A percentile compares a stretch with the other conserved stretches of the same genome.
Conservation (phyloP, 2,113 vertebrate species). For the Cephalopterus ornatus region DNA sequence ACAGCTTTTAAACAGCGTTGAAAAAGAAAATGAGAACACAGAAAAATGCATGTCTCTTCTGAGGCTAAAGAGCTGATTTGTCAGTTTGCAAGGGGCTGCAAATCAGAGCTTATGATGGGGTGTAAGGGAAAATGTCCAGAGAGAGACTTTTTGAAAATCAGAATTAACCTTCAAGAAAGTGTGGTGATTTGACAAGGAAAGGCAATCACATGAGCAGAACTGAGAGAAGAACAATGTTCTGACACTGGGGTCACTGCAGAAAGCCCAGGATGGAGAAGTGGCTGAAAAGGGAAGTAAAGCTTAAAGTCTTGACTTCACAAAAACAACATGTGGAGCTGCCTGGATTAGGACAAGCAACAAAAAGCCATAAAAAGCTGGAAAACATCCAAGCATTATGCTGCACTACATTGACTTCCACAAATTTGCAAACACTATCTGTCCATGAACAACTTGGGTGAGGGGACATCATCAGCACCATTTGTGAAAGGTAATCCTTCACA, state of each 20-base stretch:
- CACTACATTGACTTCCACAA: neutral
- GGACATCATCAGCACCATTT: neutral
- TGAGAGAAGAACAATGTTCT: neutral
- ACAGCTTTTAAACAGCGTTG: neutral
- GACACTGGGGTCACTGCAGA: neutral
- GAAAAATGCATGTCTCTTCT: neutral
- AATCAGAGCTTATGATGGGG: neutral
- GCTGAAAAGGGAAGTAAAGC: neutral
- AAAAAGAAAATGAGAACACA: neutral
- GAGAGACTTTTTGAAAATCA: neutral
- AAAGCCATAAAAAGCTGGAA: neutral
- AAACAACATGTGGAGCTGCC: neutral
- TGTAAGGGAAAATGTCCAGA: neutral
- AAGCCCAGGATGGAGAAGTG: neutral
- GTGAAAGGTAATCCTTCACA: neutral
- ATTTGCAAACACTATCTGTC: neutral
- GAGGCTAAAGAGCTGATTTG: neutral
- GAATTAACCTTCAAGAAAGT: neutral
- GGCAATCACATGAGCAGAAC: neutral
- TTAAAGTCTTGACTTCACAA: neutral
- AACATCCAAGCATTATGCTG: neutral
- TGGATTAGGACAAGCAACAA: neutral
- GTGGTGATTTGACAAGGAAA: neutral
- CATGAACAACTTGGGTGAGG: neutral
- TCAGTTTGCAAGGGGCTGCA: neutral